Evolutionary conservation across 1,140 invertebrate genomes (phyloP).

Genomic region (Formica exsecta): DNA sequence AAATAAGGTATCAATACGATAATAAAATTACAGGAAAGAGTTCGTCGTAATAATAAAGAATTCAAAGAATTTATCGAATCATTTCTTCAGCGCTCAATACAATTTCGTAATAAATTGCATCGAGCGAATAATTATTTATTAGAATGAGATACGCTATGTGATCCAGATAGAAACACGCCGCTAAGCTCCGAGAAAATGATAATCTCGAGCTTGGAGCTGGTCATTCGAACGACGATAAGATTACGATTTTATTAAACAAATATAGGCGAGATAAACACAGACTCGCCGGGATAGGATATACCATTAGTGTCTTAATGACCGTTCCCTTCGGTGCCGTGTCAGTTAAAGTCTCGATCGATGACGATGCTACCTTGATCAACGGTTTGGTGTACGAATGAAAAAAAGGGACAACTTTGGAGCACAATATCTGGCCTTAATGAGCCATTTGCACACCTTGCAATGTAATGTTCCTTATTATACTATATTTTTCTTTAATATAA

Average conservation of each 20-base stretch:
- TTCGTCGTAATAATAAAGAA: not conserved
- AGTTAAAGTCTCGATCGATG: slow-evolving; percentile 27
- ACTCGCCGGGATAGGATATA: not conserved
- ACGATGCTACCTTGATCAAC: slow-evolving; percentile 43
- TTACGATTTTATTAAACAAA: slow-evolving; percentile 62
- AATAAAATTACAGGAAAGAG: not conserved
- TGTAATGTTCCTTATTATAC: not conserved
- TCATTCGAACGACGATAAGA: slow-evolving; percentile 48
- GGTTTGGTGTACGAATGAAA: not conserved
- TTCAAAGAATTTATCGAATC: not conserved
- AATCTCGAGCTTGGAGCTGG: not conserved
- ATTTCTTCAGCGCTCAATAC: not conserved
- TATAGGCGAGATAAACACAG: slow-evolving; percentile 40
- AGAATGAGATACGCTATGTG: not conserved
- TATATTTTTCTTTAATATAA: not conserved
- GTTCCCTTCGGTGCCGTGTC: not conserved
- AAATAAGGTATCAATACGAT: not conserved
- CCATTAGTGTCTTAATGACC: slow-evolving; percentile 28
- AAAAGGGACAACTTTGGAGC: not conserved
- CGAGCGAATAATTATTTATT: not conserved
- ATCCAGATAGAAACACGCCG: not conserved
- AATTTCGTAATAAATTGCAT: not conserved
- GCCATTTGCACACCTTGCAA: not conserved
- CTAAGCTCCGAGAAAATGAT: not conserved
- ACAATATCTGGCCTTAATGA: slow-evolving; percentile 36